Base-by-base conservation (phyloP, 2,113 vertebrate species). In the Diadophis punctatus region DNA sequence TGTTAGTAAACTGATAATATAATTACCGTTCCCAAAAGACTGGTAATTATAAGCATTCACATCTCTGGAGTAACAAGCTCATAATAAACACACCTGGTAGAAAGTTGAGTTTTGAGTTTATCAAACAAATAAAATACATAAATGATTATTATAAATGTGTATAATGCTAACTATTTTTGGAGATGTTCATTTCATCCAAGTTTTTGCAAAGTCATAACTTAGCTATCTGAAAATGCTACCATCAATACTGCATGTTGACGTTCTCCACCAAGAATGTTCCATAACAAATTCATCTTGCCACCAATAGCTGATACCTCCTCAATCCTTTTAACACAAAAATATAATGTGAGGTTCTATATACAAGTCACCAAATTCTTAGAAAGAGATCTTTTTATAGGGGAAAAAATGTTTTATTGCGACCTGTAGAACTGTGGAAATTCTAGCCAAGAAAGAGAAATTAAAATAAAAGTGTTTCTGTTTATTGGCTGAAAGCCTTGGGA, bases 381-480 rank as follows among this genome's bases (percentile, higher is more conserved):
- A 23, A 56, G 58, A 94, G 86, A 95, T 39, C 68, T 80, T 80
- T 39, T 39, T 20, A 80, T 43, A 90, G 2, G 10, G 12, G 0
- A 10, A 25, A 23, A 11, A 43, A 14, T 1, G 2, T 80, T 86
- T 86, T 53, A 34, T 93, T 93, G 55, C 58, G 43, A 60, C 1
- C 2, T 8, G 56, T 60, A 93, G 84, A 46, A 48, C 52, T 89
- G 89, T 46, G 90, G 88, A 93, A 48, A 96, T 91, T 96, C 34
- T 91, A 93, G 93, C 95, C 94, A 95, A 94, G 74, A 92, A 91
- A 96, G 90, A 49, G 12, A n/a, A 46, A 94, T 6, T 0, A 12
- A 96, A 91, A 96, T 94, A 95, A 96, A 95, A 11, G 58, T 94
- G 94, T 96, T 92, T 94, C 93, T n/a, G 60, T 90, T 90, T 30